A percentile compares a stretch with the other conserved stretches of the same genome.
Conservation (phyloP, 92 coral and sea anemone genomes). For the Chrysogorgia sp. region DNA sequence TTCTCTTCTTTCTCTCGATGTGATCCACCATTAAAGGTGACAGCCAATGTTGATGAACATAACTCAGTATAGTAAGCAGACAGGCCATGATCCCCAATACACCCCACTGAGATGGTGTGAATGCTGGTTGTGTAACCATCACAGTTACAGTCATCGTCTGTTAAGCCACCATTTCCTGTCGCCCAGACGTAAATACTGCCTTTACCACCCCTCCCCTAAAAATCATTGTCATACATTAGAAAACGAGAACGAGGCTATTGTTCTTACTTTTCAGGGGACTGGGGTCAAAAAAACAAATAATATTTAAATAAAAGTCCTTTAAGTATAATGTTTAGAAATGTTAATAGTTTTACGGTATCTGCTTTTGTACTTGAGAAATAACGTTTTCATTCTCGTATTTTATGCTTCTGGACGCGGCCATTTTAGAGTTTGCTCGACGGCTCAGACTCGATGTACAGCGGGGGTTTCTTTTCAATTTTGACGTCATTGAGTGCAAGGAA, state of each 20-base stretch:
- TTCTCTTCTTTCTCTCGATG: constrained; percentile 91
- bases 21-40: constrained; percentile 90
- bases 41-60: constrained; percentile 90
- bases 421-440: no score
- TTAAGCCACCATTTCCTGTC: constrained; percentile 92
- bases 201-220: constrained; percentile 87
- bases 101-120: constrained; percentile 81
- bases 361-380: no score
- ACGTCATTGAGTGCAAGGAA: no score
- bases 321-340: no score
- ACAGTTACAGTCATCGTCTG: constrained; percentile 93
- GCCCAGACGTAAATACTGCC: constrained; percentile 95
- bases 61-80: constrained; percentile 94
- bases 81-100: constrained; percentile 89
- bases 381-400: no score
- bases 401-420: no score
- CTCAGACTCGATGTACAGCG: no score
- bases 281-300: no score
- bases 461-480: no score
- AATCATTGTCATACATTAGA: not conserved
- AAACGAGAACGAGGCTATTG: not conserved
- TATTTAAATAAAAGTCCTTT: no score
- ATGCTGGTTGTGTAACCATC: constrained; percentile 93
- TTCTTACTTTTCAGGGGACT: not conserved
- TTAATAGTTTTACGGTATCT: no score